phyloP scores from a whole-genome alignment of 1,140 invertebrate species.

The Ericerus pela region DNA sequence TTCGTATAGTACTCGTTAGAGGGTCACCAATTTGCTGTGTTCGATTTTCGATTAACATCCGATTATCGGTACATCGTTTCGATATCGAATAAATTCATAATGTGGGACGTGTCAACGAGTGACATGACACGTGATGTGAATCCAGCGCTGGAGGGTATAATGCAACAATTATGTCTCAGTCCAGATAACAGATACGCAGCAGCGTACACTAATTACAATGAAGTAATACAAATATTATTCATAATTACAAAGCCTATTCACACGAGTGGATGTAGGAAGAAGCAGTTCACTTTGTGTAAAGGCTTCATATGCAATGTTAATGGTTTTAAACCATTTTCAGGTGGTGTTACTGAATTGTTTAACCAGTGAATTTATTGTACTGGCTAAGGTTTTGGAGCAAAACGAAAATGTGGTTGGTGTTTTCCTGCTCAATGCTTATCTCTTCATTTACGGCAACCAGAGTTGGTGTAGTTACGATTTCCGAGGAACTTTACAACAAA shows the following conservation, averaged over 20 bases:
- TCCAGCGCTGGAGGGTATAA: conserved; percentile 85
- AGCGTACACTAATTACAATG: conserved; percentile 93
- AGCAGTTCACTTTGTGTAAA: too few relatives aligned
- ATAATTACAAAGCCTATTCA: not conserved
- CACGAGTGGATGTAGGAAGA: not conserved
- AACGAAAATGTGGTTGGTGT: conserved; percentile 51
- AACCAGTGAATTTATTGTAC: conserved; percentile 73
- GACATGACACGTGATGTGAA: conserved; percentile 81
- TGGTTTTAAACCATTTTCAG: conserved; percentile 33
- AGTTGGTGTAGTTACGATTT: conserved; percentile 60
- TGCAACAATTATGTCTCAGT: conserved; percentile 86
- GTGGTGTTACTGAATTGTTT: conserved; percentile 73
- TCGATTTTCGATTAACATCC: conserved; percentile 79
- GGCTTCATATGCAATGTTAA: not conserved
- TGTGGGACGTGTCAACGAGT: conserved; percentile 89
- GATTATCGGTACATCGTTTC: conserved; percentile 89
- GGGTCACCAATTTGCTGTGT: conserved; percentile 94
- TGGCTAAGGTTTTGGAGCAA: conserved; percentile 63
- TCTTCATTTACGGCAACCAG: conserved; percentile 44
- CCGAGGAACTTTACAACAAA: conserved; percentile 39
- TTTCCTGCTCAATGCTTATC: conserved; percentile 57
- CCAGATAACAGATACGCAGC: conserved; percentile 91
- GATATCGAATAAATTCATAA: conserved; percentile 92
- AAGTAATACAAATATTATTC: conserved; percentile 45
- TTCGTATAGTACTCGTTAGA: conserved; percentile 76